These are phyloP conservation scores for Bombus polaris DNA, from an alignment of 1,140 invertebrate genomes.

Conservation along the genomic window DNA sequence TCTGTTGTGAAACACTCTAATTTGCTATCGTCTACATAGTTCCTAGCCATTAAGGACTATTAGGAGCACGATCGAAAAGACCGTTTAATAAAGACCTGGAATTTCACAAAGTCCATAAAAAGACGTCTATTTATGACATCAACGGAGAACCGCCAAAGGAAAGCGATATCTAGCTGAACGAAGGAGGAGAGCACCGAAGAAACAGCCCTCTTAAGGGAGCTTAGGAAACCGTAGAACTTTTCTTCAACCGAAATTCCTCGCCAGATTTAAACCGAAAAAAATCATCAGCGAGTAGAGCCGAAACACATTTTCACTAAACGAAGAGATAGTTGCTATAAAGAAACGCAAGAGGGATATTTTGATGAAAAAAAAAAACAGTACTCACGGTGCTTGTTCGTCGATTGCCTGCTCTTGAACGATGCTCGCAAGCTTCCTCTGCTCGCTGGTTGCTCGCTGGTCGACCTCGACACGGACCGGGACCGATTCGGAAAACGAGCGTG, in stretches of 20 bases:
- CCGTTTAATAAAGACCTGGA: not conserved
- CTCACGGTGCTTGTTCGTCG: constrained; percentile 38
- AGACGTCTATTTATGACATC: no score
- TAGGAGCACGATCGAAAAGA: not conserved
- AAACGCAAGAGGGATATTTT: not conserved
- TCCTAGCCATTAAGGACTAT: not conserved
- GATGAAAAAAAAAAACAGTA: not conserved
- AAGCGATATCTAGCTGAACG: not conserved
- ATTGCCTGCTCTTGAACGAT: constrained; percentile 30
- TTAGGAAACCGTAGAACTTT: constrained; percentile 17
- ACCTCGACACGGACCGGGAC: constrained; percentile 9
- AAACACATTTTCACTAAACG: no score
- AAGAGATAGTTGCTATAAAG: no score
- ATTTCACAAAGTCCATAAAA: no score
- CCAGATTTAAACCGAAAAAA: no score
- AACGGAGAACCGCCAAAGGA: not conserved
- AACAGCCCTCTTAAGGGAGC: constrained; percentile 12
- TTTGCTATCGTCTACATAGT: not conserved
- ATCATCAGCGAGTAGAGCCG: no score
- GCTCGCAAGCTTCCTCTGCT: constrained; percentile 15
- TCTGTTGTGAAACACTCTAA: not conserved
- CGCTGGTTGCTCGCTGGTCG: not conserved
- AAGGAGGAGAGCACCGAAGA: not conserved
- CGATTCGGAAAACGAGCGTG: constrained; percentile 6
- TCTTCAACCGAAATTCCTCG: not conserved